phyloP scores from a whole-genome alignment of 2,888 invertebrate genomes.

The Cryptocephalus moraei region DNA sequence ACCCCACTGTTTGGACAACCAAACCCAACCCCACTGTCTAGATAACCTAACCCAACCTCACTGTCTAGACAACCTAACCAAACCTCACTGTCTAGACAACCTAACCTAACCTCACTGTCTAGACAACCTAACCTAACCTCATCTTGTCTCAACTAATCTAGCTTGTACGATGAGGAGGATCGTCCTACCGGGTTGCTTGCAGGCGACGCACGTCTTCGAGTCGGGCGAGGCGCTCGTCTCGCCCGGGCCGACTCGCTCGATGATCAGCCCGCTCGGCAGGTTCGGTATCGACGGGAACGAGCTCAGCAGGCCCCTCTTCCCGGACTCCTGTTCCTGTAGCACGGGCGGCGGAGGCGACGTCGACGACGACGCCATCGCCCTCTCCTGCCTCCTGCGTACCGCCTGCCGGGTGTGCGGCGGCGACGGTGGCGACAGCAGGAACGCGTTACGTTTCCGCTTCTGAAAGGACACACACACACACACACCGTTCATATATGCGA shows the following conservation, averaged over 20 bases:
- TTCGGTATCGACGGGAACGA: conserved; percentile 38
- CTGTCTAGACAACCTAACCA: no score
- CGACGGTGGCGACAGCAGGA: conserved; percentile 39
- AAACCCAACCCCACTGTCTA: no score
- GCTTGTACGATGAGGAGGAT: no score
- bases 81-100: no score
- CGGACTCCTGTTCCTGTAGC: not conserved
- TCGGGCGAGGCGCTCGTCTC: conserved; percentile 25
- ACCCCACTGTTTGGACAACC: no score
- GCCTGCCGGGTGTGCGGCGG: conserved; percentile 43
- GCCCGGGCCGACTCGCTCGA: conserved; percentile 41
- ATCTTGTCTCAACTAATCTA: no score
- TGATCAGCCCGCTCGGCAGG: conserved; percentile 43
- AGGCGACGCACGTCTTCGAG: conserved; percentile 37
- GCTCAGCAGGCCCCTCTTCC: conserved; percentile 9
- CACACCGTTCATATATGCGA: no score
- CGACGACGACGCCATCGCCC: conserved; percentile 22
- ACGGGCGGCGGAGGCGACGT: conserved; percentile 17
- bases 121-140: no score
- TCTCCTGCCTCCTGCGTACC: conserved; percentile 29
- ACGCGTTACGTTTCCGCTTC: conserved; percentile 41
- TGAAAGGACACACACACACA: no score
- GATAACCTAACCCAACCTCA: no score
- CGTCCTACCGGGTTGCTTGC: conserved; percentile 39
- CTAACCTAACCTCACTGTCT: no score